Conservation (phyloP, 37 sponge, comb jelly and placozoan genomes). For the Haliclona indistincta region DNA sequence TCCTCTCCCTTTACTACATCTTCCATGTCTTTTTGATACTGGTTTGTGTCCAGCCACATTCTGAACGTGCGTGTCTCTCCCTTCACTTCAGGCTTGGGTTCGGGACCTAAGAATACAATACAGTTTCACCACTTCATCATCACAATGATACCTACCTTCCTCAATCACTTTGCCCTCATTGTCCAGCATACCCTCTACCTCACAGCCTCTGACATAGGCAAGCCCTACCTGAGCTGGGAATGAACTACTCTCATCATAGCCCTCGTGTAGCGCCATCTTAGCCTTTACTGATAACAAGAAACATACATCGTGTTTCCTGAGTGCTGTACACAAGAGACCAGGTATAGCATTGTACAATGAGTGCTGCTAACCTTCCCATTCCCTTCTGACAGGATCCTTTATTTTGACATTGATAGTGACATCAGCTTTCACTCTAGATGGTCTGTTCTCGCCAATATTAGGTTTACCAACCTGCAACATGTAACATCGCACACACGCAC, state of each 20-base stretch:
- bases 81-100: slow-evolving; percentile 74
- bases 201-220: slow-evolving; percentile 92
- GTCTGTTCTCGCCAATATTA: slow-evolving; percentile 88
- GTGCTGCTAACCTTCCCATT: slow-evolving; percentile 82
- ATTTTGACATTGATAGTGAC: slow-evolving; percentile 77
- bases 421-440: slow-evolving; percentile 95
- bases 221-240: slow-evolving; percentile 76
- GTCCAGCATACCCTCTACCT: slow-evolving; percentile 98
- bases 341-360: slow-evolving; percentile 1
- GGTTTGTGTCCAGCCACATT: slow-evolving; percentile 96
- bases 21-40: slow-evolving; percentile 94
- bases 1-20: slow-evolving; percentile 59
- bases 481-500: not conserved
- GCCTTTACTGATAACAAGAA: slow-evolving; percentile 88
- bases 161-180: slow-evolving; percentile 92
- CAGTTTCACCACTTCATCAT: not conserved
- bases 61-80: slow-evolving; percentile 78
- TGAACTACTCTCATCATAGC: slow-evolving; percentile 43
- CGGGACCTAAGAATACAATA: slow-evolving; percentile 51
- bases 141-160: slow-evolving; percentile 53
- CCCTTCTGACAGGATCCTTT: slow-evolving; percentile 60
- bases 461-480: slow-evolving; percentile 82
- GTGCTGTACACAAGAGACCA: slow-evolving; percentile 35
- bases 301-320: slow-evolving; percentile 95
- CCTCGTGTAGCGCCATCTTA: slow-evolving; percentile 48